Evolutionary conservation across 1,140 invertebrate species (phyloP).

Genomic region (Eurosta solidaginis): DNA sequence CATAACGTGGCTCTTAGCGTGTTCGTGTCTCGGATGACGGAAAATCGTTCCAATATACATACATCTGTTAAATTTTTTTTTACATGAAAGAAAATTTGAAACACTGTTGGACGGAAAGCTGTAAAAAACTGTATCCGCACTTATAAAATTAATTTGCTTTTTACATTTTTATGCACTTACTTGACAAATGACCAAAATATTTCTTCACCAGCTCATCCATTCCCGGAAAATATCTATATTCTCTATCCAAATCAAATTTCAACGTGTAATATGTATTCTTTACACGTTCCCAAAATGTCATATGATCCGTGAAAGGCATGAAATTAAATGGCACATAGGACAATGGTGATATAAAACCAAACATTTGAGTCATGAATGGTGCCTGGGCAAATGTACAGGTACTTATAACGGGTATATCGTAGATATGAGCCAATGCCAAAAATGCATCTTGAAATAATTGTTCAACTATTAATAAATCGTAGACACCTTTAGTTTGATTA

Average conservation of each 20-base stretch:
- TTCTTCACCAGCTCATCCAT: slow-evolving; percentile 54
- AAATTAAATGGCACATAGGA: slow-evolving; percentile 56
- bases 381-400: slow-evolving; percentile 51
- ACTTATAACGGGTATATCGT: slow-evolving; percentile 56
- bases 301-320: slow-evolving; percentile 50
- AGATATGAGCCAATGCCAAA: slow-evolving; percentile 54
- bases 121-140: too few relatives aligned
- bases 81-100: too few relatives aligned
- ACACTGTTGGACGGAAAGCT: too few relatives aligned
- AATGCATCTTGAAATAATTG: slow-evolving; percentile 59
- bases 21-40: too few relatives aligned
- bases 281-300: slow-evolving; percentile 60
- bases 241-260: slow-evolving; percentile 44
- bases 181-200: slow-evolving; percentile 50
- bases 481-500: slow-evolving; percentile 46
- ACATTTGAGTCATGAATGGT: slow-evolving; percentile 55
- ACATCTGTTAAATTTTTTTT: too few relatives aligned
- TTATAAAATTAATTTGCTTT: neutral
- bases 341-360: slow-evolving; percentile 54
- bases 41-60: too few relatives aligned
- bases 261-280: slow-evolving; percentile 43
- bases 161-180: slow-evolving; percentile 36
- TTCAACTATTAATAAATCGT: slow-evolving; percentile 60
- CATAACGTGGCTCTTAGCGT: too few relatives aligned
- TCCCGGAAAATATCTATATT: slow-evolving; percentile 47